A percentile compares a stretch with the other conserved stretches of the same genome.
Evolutionary conservation across 2,888 invertebrate genomes (phyloP).

Genomic region (Metopia argyrocephala): DNA sequence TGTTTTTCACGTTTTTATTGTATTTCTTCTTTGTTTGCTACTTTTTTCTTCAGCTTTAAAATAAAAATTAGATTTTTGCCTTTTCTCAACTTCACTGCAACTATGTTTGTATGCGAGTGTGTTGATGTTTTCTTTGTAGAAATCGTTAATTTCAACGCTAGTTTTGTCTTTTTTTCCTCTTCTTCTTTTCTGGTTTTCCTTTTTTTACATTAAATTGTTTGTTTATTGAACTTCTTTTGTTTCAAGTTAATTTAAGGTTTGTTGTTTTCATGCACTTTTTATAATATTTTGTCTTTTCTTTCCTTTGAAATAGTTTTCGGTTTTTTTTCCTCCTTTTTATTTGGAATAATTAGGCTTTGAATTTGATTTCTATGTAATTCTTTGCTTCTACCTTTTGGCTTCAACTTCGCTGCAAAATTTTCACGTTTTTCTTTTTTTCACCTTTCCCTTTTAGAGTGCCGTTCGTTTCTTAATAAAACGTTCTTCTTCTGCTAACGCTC

Average conservation of each 20-base stretch:
- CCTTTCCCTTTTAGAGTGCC: conserved; percentile 35
- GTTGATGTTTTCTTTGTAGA: conserved; percentile 46
- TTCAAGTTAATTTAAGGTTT: conserved; percentile 46
- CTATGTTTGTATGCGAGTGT: background rate
- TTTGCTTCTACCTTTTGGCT: conserved; percentile 62
- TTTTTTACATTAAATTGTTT: too few relatives aligned
- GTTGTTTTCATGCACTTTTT: conserved; percentile 51
- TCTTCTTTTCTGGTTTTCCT: background rate
- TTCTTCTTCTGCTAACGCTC: conserved; percentile 34
- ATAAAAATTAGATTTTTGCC: conserved; percentile 9
- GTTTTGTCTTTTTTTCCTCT: conserved; percentile 12
- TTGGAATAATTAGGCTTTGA: background rate
- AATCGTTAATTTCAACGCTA: conserved; percentile 56
- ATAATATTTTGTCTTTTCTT: conserved; percentile 37
- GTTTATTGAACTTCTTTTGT: conserved; percentile 59
- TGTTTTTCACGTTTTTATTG: conserved; percentile 6
- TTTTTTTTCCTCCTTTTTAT: conserved; percentile 13
- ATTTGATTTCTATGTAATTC: conserved; percentile 29
- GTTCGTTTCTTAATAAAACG: conserved; percentile 13
- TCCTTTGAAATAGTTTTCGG: conserved; percentile 37
- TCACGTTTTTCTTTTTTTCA: conserved; percentile 60
- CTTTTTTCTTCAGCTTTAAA: conserved; percentile 26
- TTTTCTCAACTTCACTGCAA: conserved; percentile 56
- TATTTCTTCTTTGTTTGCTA: background rate
- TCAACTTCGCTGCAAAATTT: conserved; percentile 65